Evolutionary conservation across 2,113 vertebrate species (phyloP), one percentile per base, ranked within the genome.

Genomic region (Colaptes auratus): DNA sequence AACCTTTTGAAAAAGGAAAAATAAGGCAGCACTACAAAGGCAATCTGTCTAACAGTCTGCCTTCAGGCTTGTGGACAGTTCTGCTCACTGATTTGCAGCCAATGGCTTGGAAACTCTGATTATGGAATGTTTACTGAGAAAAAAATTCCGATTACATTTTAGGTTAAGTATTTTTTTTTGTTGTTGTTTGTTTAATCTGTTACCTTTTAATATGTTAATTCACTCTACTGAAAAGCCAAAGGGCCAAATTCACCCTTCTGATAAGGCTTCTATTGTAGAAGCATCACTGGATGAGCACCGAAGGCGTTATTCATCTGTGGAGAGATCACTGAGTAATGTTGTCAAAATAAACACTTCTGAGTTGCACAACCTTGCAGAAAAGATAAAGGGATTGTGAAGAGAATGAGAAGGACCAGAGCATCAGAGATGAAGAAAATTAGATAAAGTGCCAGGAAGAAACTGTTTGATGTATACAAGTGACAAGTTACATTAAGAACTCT

Each of bases 161-260:
- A 90, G 79, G 79, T 53, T 72, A 81, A 75, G 39, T 10, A 9
- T 31, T 89, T 86, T 89, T 94, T 92, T 96, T 52, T 52, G 36
- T 39, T 39, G 4, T 39, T 39, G 39, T 52, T 52, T 52, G 24
- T 24, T 50, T 24, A 24, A 96, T 95, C 88, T 93, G 61, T 79
- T 94, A 60, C 87, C 85, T 95, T 95, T 95, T 95, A 94, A 93
- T 96, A 79, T 96, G 93, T 83, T 96, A 97, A 95, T 94, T 92
- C 60, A 82, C 84, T 89, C 52, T 72, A 23, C 52, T 71, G 65
- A 81, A 95, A 92, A 96, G 91, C 95, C 89, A 83, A 95, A 88
- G 91, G 91, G 93, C 79, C 82, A 91, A 89, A 91, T 88, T 86
- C 85, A 89, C 4, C 53, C 44, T 39, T 90, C 46, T 87, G 93